Evolutionary conservation across 2,888 invertebrate species (phyloP), one percentile per base, ranked within the genome.

Genomic region (Phortica okadai): DNA sequence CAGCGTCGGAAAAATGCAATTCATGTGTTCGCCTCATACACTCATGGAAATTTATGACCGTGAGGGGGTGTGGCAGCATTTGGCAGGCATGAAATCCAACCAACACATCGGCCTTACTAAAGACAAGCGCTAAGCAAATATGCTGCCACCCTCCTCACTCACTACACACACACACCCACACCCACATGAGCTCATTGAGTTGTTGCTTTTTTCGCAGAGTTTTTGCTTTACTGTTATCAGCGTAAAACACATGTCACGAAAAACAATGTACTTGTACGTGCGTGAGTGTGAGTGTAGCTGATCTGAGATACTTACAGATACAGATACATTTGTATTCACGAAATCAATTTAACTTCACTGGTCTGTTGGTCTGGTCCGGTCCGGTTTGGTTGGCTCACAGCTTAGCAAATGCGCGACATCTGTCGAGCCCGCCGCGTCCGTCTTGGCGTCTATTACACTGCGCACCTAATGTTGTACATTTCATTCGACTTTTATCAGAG

Each of bases 171-270:
- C 6, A 11, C 21, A 21, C 25, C 7, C 41, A 33, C 14, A 21
- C 70, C 41, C 25, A 56, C 62, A 80, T 79, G 80, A 77, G 80
- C 78, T 82, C 80, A 82, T 77, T 77, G 74, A 81, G 82, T 74
- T 77, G 79, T 80, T 74, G 76, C 72, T 54, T 21, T 41, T 6
- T 42, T 44, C 14, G 67, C 59, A 14, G 42, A 6, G 66, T 83
- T 86, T 80, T 81, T 85, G 87, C 85, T 86, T 33, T 16, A 50
- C 62, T 74, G 66, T 75, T 77, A 85, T 86, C 82, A 81, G 84
- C 79, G 70, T 76, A 66, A 66, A 84, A 88, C 88, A 88, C 88
- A 88, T 88, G 88, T 88, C 86, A 88, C 83, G 82, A 88, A 88
- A 88, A 85, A 76, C 67, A 77, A 82, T 5, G n/a, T 14, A 54